These are phyloP conservation scores for Cactoblastis cactorum DNA, from an alignment of 2,888 invertebrate genomes.

Conservation along the genomic window DNA sequence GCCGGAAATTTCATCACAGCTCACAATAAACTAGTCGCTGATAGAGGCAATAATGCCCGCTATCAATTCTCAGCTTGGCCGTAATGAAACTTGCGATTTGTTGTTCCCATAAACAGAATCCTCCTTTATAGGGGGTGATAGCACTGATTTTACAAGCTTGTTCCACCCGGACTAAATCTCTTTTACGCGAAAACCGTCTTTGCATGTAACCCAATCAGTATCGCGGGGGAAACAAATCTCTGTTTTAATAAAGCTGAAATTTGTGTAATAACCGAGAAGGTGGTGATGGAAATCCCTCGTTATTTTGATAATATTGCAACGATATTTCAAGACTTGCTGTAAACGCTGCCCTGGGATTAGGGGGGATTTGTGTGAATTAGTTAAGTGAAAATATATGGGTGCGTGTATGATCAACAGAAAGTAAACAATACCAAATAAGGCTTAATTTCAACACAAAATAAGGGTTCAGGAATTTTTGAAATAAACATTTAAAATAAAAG, in stretches of 20 bases:
- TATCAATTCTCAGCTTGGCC: conserved; percentile 58
- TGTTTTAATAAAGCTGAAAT: conserved; percentile 20
- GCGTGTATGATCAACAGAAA: no score
- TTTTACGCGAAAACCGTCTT: conserved; percentile 44
- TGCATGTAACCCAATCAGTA: conserved; percentile 35
- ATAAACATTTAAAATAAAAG: no score
- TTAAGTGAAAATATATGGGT: not conserved
- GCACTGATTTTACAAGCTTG: conserved; percentile 59
- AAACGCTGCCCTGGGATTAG: not conserved
- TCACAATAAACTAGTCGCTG: conserved; percentile 9
- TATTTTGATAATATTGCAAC: conserved; percentile 22
- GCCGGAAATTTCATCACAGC: not conserved
- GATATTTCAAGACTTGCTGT: conserved; percentile 14
- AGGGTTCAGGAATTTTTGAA: no score
- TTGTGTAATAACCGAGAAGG: conserved; percentile 15
- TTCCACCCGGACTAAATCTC: conserved; percentile 37
- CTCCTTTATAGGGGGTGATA: conserved; percentile 66
- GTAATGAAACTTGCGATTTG: conserved; percentile 69
- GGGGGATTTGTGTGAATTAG: not conserved
- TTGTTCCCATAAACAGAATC: conserved; percentile 73
- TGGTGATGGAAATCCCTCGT: conserved; percentile 21
- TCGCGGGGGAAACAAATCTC: conserved; percentile 18
- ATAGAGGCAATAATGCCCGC: conserved; percentile 46
- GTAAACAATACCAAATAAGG: no score
- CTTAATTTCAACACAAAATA: no score